Conservation (phyloP, 2,113 vertebrate genomes). For the Axis porcinus region DNA sequence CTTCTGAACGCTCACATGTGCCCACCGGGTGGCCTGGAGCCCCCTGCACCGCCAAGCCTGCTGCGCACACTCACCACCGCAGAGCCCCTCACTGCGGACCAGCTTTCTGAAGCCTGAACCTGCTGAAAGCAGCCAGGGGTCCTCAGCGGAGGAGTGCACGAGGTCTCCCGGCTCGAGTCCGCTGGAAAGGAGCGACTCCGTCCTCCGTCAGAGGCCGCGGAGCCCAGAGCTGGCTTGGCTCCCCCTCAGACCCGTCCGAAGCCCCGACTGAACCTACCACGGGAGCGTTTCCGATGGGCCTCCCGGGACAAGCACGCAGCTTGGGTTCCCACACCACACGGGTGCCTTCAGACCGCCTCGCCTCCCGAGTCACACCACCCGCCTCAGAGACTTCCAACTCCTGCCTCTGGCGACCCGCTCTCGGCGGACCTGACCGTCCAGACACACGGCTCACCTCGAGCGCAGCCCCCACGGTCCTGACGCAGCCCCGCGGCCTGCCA, state of each 20-base stretch:
- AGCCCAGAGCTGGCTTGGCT: not conserved
- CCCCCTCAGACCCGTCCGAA: not conserved
- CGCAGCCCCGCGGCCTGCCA: not conserved
- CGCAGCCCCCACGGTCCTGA: not conserved
- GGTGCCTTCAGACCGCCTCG: not conserved
- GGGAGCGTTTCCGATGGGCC: not conserved
- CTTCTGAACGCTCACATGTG: rapidly evolving
- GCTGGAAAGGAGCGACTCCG: rapidly evolving
- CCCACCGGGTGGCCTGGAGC: not conserved
- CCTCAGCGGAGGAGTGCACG: rapidly evolving
- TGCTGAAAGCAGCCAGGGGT: not conserved
- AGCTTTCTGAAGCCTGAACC: not conserved
- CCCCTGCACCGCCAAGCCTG: not conserved
- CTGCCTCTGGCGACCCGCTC: not conserved
- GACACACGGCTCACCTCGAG: not conserved
- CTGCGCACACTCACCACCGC: not conserved
- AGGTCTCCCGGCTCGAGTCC: not conserved
- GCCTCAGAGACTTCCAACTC: not conserved
- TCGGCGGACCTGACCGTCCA: not conserved
- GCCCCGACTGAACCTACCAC: not conserved
- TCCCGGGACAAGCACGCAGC: not conserved
- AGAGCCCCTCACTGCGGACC: rapidly evolving
- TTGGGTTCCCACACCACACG: rapidly evolving
- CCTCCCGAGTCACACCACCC: not conserved
- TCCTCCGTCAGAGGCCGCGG: not conserved